Conservation (phyloP, 2,797 vertebrate genomes). For the Chrysocyon brachyurus region DNA sequence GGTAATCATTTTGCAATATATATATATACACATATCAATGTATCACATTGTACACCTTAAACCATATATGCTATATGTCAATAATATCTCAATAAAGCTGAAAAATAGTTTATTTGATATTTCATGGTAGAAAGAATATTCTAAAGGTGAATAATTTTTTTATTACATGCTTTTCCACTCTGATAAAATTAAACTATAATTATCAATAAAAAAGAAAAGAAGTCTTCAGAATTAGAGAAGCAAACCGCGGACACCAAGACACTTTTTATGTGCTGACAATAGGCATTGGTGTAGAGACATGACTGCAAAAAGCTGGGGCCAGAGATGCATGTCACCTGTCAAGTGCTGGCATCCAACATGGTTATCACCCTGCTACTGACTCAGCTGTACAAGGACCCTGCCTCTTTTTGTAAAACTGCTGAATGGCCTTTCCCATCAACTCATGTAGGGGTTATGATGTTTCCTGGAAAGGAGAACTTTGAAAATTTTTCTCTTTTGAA, state of each 20-base stretch:
- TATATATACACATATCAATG: neutral
- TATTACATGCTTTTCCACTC: neutral
- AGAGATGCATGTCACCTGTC: neutral
- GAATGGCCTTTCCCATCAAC: neutral
- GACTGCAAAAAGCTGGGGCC: neutral
- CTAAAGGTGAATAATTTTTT: neutral
- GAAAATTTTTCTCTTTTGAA: neutral
- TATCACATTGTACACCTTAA: neutral
- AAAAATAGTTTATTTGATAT: neutral
- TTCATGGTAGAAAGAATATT: neutral
- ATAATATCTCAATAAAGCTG: neutral
- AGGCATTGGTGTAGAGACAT: accelerated
- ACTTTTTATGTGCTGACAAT: neutral
- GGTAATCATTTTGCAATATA: neutral
- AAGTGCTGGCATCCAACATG: accelerated
- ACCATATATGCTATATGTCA: neutral
- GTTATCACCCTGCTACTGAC: accelerated
- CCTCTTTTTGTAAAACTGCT: neutral
- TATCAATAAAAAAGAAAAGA: neutral
- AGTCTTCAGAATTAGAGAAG: neutral
- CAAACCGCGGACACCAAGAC: neutral
- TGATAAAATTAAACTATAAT: neutral
- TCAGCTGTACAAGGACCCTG: neutral
- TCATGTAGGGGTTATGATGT: neutral
- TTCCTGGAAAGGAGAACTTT: neutral